Evolutionary conservation across 2,113 vertebrate genomes (phyloP), one percentile per base, ranked within the genome.

Genomic region (Seriola rivoliana): DNA sequence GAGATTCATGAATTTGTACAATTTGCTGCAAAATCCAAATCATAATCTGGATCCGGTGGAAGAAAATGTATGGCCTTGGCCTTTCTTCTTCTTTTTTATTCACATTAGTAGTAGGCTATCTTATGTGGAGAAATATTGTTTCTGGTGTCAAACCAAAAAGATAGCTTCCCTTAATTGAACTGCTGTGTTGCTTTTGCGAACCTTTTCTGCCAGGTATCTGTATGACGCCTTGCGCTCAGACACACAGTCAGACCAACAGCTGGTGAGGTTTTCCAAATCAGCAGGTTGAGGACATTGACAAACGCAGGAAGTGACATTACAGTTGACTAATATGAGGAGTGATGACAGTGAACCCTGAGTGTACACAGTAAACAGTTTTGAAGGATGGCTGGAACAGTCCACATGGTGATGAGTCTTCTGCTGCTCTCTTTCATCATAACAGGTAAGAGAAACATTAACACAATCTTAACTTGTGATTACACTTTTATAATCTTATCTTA

Each of bases 271-370:
- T 57, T 48, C 50, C 17, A 66, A 38, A 52, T 72, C 16, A 12
- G 58, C 32, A 32, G 2, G 1, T 12, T 32, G 57, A 75, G 80
- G 64, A 84, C 80, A 71, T 88, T 91, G 75, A 13, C 60, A 66
- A 81, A 87, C 0, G 11, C 71, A 82, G 82, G 88, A 90, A 89
- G 42, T 71, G 17, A 48, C 17, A 7, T 44, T 52, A 70, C 14
- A 36, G 8, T 70, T 82, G 16, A 62, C 25, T 8, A 42, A 74
- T 3, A 6, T 7, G 23, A 8, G 60, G 29, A 3, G 13, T 14
- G 52, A 50, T 0, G 3, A 21, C 48, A 16, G 10, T 0, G 48
- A 57, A 69, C 1, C 8, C 65, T 1, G 7, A 21, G 25, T 19
- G 25, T 46, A 8, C 29, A 55, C 0, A 29, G 2, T 9, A 5